Conservation (phyloP, 2,113 vertebrate species). For the Grammomys dolichurus region DNA sequence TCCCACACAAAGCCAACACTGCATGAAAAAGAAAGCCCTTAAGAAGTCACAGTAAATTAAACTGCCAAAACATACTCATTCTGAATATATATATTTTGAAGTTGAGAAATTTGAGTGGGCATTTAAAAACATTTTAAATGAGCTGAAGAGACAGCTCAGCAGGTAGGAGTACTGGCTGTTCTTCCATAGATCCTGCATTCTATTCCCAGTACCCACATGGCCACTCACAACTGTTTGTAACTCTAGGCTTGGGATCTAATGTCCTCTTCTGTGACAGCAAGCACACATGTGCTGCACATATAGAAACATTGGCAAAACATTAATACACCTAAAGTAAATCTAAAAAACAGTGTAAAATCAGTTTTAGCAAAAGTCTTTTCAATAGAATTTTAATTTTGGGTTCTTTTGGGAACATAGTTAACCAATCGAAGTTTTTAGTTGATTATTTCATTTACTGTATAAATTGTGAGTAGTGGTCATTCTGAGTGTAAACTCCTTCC, state of each 20-base stretch:
- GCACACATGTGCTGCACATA: not conserved
- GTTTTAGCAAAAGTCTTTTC: not conserved
- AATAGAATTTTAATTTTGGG: slow-evolving; percentile 17
- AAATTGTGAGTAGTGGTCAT: not conserved
- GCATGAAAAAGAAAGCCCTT: not conserved
- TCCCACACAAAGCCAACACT: not conserved
- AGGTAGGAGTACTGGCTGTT: not conserved
- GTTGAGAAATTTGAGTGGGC: not conserved
- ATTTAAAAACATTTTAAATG: slow-evolving; percentile 28
- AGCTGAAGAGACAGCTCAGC: not conserved
- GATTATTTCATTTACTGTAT: slow-evolving; percentile 5
- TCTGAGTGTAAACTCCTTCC: not conserved
- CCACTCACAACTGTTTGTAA: not conserved
- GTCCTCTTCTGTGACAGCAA: not conserved
- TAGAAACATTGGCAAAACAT: not conserved
- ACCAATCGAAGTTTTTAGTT: slow-evolving; percentile 19
- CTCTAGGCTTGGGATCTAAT: not conserved
- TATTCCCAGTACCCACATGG: not conserved
- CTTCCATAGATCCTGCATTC: not conserved
- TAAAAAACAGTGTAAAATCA: not conserved
- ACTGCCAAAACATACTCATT: not conserved
- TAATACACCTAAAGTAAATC: not conserved
- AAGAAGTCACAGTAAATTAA: not conserved
- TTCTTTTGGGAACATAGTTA: not conserved
- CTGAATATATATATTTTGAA: not conserved